Conservation (phyloP, 1,140 invertebrate genomes). For the Armadillidium nasatum region DNA sequence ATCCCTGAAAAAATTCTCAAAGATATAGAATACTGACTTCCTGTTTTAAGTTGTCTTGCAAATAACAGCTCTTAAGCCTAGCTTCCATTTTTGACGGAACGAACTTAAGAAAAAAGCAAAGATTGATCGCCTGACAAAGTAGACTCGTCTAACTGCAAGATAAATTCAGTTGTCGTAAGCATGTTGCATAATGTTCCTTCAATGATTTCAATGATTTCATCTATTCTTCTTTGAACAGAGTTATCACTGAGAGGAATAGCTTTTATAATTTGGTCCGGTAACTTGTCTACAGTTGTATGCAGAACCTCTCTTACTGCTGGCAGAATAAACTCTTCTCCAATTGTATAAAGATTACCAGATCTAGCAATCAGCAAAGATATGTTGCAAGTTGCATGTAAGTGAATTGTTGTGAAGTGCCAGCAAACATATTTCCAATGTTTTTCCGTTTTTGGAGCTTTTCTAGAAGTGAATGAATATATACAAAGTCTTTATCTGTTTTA, state of each 20-base stretch:
- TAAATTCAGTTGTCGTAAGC: slow-evolving; percentile 38
- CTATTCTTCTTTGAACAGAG: slow-evolving; percentile 30
- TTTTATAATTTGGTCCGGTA: slow-evolving; percentile 31
- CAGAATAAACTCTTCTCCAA: slow-evolving; percentile 42
- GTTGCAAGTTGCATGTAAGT: slow-evolving; percentile 39
- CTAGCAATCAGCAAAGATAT: slow-evolving; percentile 42
- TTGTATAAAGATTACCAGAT: slow-evolving; percentile 37
- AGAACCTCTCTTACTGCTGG: slow-evolving; percentile 30
- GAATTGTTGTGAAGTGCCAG: slow-evolving; percentile 33
- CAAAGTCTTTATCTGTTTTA: slow-evolving; percentile 30
- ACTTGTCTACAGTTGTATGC: slow-evolving; percentile 27
- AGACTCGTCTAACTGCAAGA: slow-evolving; percentile 40
- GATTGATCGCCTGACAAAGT: slow-evolving; percentile 39
- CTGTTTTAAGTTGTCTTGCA: slow-evolving; percentile 34
- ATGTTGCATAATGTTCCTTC: slow-evolving; percentile 28
- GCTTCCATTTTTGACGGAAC: slow-evolving; percentile 29
- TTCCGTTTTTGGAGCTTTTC: slow-evolving; percentile 31
- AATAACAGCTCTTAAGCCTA: slow-evolving; percentile 33
- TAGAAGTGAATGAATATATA: slow-evolving; percentile 35
- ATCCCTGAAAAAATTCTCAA: too few relatives aligned
- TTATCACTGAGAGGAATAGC: slow-evolving; percentile 38
- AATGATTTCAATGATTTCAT: slow-evolving; percentile 26
- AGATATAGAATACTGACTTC: too few relatives aligned
- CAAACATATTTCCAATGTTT: slow-evolving; percentile 37
- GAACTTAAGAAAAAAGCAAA: slow-evolving; percentile 37